Conservation (phyloP, 2,888 invertebrate genomes). For the Aromia moschata region DNA sequence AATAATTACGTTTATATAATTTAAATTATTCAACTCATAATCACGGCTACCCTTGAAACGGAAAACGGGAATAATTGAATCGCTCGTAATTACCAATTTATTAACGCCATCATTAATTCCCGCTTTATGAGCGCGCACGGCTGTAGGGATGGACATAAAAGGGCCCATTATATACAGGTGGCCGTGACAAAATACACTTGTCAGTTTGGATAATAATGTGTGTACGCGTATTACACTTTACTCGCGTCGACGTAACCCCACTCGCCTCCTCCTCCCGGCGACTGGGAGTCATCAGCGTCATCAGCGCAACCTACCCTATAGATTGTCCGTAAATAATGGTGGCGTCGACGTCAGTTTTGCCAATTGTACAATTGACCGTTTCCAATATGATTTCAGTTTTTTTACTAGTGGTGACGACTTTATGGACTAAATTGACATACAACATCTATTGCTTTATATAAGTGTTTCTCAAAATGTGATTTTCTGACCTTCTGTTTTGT, state of each 20-base stretch:
- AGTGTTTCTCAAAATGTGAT: no score
- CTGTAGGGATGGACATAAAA: not conserved
- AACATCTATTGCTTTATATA: no score
- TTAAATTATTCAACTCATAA: not conserved
- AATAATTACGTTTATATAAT: conserved; percentile 10
- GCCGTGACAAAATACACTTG: not conserved
- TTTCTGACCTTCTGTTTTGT: no score
- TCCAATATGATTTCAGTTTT: conserved; percentile 14
- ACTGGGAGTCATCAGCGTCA: conserved; percentile 4
- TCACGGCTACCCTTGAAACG: not conserved
- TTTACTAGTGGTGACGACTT: no score
- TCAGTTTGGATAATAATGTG: not conserved
- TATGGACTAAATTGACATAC: no score
- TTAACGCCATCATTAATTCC: not conserved
- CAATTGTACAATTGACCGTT: conserved; percentile 25
- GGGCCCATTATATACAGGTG: conserved; percentile 10
- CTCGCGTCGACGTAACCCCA: not conserved
- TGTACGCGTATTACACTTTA: not conserved
- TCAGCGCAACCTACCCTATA: conserved; percentile 11
- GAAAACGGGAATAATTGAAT: conserved; percentile 3
- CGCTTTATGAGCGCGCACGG: not conserved
- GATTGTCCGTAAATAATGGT: conserved; percentile 17
- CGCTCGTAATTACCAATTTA: conserved; percentile 6
- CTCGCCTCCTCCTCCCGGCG: not conserved
- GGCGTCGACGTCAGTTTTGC: conserved; percentile 21